Evolutionary conservation across 2,797 vertebrate genomes (phyloP), one percentile per base, ranked within the genome.

Genomic region (Anabacerthia variegaticeps): DNA sequence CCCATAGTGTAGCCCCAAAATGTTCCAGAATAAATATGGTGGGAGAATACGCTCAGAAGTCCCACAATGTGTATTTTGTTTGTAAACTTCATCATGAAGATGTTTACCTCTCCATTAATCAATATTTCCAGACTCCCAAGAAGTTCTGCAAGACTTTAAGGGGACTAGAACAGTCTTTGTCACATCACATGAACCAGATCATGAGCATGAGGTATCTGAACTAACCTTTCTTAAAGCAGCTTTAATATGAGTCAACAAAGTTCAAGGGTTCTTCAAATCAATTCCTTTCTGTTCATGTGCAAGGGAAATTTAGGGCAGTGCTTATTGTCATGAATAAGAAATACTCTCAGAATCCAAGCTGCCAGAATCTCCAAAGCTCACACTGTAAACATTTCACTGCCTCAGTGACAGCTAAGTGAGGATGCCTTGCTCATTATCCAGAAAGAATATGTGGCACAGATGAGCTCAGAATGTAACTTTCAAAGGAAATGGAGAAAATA

Each of bases 331-430:
- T 87, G 83, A 85, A 92, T 96, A 93, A 93, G 94, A 96, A 94
- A 92, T 97, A 85, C 95, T 94, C 97, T 96, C 95, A 84, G 92
- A 96, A 76, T 93, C 69, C 79, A 77, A 96, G 95, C 96, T 97
- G 97, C 97, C 95, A 96, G 95, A 87, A 88, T 96, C 93, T 92
- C 85, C 95, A 92, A 94, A 95, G 88, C 85, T 9, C 68, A 68
- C 79, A 9, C 88, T 93, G 97, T 97, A 97, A 97, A 97, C 96
- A 97, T 97, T 97, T 97, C 97, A 96, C 90, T 97, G 91, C 90
- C 93, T 95, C 95, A 85, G 95, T 80, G 90, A 95, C 96, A 96
- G 92, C 96, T 96, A 96, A 96, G 95, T 97, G 95, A 97, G 94
- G 90, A 95, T 97, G 94, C 93, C 86, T 90, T 95, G 86, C 91